These are phyloP conservation scores for Pocota personata DNA, from an alignment of 2,888 invertebrate species.

Conservation along the genomic window DNA sequence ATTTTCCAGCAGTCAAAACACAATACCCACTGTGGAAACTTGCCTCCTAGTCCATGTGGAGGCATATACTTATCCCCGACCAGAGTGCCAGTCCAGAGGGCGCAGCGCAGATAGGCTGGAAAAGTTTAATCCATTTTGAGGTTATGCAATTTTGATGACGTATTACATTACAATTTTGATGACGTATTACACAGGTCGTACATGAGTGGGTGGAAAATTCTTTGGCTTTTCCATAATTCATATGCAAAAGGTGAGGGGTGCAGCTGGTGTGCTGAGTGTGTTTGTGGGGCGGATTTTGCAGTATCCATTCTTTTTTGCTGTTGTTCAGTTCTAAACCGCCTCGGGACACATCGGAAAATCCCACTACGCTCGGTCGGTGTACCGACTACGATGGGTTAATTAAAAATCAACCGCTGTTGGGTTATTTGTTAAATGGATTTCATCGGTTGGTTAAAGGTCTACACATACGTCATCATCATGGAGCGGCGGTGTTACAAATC, in stretches of 20 bases:
- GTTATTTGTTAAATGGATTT: slow-evolving; percentile 83
- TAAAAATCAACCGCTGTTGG: slow-evolving; percentile 83
- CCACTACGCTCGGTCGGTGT: slow-evolving; percentile 14
- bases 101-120: slow-evolving; percentile 67
- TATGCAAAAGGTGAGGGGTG: slow-evolving; percentile 45
- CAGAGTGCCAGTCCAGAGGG: not conserved
- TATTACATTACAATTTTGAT: slow-evolving; percentile 61
- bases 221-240: slow-evolving; percentile 73
- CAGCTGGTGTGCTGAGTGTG: slow-evolving; percentile 35
- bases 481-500: slow-evolving; percentile 67
- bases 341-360: slow-evolving; percentile 45
- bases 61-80: not conserved
- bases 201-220: slow-evolving; percentile 54
- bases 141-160: slow-evolving; percentile 75
- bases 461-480: slow-evolving; percentile 47
- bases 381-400: slow-evolving; percentile 78
- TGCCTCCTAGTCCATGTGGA: not conserved
- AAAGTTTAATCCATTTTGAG: slow-evolving; percentile 75
- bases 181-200: slow-evolving; percentile 38
- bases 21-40: slow-evolving; percentile 52
- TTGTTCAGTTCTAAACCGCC: slow-evolving; percentile 57
- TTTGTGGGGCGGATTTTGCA: slow-evolving; percentile 70
- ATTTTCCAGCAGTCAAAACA: slow-evolving; percentile 71
- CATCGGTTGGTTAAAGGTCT: slow-evolving; percentile 77
- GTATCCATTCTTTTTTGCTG: slow-evolving; percentile 59